phyloP scores from a whole-genome alignment of 1,140 invertebrate species.

The Augochlora pura region DNA sequence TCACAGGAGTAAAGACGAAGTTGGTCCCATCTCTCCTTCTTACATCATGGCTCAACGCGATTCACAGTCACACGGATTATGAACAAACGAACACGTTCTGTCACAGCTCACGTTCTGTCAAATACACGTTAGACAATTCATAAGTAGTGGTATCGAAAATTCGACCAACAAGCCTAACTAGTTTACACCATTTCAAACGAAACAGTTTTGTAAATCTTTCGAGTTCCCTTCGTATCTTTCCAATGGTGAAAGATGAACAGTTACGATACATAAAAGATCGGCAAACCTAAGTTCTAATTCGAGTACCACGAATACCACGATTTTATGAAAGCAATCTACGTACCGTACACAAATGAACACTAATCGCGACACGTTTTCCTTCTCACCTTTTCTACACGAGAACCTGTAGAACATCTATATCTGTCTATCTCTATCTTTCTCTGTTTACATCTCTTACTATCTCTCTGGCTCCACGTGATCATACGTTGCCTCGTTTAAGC shows the following conservation, averaged over 20 bases:
- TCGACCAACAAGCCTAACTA: background rate
- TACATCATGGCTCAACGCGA: constrained; percentile 5
- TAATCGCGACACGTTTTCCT: constrained; percentile 17
- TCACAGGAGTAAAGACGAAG: no score
- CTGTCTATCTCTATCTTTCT: constrained; percentile 31
- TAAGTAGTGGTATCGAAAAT: background rate
- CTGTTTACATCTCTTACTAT: constrained; percentile 28
- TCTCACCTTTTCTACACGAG: constrained; percentile 8
- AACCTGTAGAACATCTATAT: background rate
- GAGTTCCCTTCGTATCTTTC: no score
- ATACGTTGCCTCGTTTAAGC: constrained; percentile 44
- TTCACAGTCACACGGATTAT: constrained; percentile 35
- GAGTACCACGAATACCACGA: background rate
- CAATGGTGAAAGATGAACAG: no score
- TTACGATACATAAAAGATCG: no score
- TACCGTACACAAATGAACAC: constrained; percentile 13
- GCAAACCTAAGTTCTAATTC: no score
- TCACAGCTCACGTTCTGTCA: background rate
- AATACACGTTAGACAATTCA: background rate
- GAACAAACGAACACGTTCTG: background rate
- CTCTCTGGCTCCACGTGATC: constrained; percentile 56
- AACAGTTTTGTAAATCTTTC: no score
- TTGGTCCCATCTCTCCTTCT: no score
- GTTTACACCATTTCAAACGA: no score
- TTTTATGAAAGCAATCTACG: background rate